These are phyloP conservation scores for Pogoniulus pusillus DNA, from an alignment of 2,797 vertebrate species.

Conservation along the genomic window DNA sequence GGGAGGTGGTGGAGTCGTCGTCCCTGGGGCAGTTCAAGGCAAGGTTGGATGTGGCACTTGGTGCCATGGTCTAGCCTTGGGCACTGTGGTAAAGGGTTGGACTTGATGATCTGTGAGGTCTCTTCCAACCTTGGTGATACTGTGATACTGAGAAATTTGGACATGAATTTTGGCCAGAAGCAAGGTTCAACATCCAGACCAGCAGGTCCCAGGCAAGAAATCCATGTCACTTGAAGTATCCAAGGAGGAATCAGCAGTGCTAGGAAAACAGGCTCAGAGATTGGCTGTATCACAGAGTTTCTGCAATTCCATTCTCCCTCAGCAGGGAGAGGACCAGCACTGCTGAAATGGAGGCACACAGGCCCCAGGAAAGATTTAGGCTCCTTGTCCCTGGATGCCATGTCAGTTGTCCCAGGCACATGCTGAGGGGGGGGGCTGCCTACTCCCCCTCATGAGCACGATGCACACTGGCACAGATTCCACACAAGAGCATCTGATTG, in stretches of 20 bases:
- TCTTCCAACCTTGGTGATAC: no score
- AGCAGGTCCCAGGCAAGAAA: background rate
- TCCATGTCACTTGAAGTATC: background rate
- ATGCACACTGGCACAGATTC: background rate
- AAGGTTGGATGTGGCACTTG: no score
- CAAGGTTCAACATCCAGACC: background rate
- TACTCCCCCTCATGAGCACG: background rate
- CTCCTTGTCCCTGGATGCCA: rapidly evolving
- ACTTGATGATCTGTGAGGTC: no score
- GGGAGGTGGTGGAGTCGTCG: no score
- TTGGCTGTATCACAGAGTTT: background rate
- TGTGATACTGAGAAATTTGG: no score
- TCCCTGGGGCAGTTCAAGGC: no score
- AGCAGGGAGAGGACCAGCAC: background rate
- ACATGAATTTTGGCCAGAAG: background rate
- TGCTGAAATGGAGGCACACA: background rate
- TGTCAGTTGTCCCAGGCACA: background rate
- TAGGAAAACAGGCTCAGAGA: background rate
- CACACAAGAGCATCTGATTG: background rate
- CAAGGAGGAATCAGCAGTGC: background rate
- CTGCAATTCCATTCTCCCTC: background rate
- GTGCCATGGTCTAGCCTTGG: no score
- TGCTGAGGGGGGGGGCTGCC: background rate
- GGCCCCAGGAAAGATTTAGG: background rate
- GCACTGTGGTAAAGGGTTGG: no score